Evolutionary conservation across 2,888 invertebrate species (phyloP).

Genomic region (Eupithecia centaureata): DNA sequence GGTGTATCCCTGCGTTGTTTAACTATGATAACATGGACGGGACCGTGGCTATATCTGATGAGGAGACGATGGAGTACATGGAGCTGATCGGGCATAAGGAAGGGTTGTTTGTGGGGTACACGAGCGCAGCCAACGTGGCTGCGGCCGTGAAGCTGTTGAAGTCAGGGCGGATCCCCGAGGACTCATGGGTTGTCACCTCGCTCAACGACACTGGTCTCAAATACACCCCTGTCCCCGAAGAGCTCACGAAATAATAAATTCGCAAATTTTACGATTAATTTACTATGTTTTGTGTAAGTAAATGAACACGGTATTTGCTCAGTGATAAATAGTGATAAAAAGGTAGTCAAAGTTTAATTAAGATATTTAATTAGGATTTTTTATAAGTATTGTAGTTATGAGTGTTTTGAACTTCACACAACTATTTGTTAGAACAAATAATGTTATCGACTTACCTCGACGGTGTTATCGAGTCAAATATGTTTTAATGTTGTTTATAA

Average conservation of each 20-base stretch:
- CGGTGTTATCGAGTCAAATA: background rate
- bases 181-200: slow-evolving; percentile 74
- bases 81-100: slow-evolving; percentile 70
- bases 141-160: slow-evolving; percentile 72
- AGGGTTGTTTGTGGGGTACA: slow-evolving; percentile 76
- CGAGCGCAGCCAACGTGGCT: slow-evolving; percentile 76
- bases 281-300: background rate
- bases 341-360: background rate
- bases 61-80: slow-evolving; percentile 68
- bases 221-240: slow-evolving; percentile 50
- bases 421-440: background rate
- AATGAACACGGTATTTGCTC: background rate
- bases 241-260: background rate
- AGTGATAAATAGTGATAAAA: slow-evolving; percentile 6
- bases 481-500: background rate
- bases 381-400: background rate
- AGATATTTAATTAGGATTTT: background rate
- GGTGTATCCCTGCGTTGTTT: slow-evolving; percentile 71
- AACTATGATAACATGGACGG: slow-evolving; percentile 71
- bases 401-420: background rate
- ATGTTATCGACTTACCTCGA: background rate
- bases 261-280: background rate
- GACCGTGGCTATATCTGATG: slow-evolving; percentile 70
- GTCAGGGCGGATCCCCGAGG: slow-evolving; percentile 67
- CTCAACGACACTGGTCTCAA: slow-evolving; percentile 74